phyloP scores from a whole-genome alignment of 1,140 invertebrate species.

The Tetragnatha versicolor region DNA sequence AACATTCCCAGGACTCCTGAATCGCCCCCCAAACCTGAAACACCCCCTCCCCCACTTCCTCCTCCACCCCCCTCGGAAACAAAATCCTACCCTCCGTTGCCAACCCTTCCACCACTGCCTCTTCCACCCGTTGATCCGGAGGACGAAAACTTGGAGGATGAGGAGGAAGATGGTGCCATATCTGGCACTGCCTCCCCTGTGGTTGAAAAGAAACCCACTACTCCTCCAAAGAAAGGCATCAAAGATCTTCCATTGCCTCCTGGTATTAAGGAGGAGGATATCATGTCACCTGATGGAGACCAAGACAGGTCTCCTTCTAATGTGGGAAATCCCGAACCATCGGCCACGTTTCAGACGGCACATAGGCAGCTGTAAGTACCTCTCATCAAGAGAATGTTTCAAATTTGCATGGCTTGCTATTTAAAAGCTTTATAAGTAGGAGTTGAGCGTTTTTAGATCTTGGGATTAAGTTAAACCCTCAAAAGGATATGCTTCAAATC shows the following conservation, averaged over 20 bases:
- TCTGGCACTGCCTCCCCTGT: conserved; percentile 2
- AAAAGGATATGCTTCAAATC: no score
- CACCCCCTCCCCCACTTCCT: background rate
- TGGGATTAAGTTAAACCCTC: no score
- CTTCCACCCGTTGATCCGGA: conserved; percentile 32
- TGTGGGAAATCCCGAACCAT: conserved; percentile 15
- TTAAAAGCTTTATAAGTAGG: no score
- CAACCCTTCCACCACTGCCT: conserved; percentile 48
- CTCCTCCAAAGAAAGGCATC: conserved; percentile 73
- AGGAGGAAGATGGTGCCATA: conserved; percentile 3
- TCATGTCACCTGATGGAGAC: conserved; percentile 54
- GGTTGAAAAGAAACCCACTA: conserved; percentile 13
- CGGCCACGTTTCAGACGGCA: background rate
- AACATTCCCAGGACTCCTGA: conserved; percentile 11
- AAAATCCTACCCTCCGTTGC: conserved; percentile 43
- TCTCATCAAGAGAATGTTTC: no score
- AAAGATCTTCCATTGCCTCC: conserved; percentile 90
- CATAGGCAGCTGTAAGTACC: background rate
- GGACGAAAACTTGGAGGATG: conserved; percentile 24
- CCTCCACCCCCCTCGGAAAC: background rate
- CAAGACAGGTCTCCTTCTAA: conserved; percentile 7
- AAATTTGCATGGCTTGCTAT: no score
- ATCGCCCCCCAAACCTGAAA: background rate
- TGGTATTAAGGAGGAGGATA: conserved; percentile 66
- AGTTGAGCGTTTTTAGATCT: no score